Evolutionary conservation across 2,797 vertebrate genomes (phyloP), one percentile per base, ranked within the genome.

Genomic region (Cynodonichthys magdalenae): DNA sequence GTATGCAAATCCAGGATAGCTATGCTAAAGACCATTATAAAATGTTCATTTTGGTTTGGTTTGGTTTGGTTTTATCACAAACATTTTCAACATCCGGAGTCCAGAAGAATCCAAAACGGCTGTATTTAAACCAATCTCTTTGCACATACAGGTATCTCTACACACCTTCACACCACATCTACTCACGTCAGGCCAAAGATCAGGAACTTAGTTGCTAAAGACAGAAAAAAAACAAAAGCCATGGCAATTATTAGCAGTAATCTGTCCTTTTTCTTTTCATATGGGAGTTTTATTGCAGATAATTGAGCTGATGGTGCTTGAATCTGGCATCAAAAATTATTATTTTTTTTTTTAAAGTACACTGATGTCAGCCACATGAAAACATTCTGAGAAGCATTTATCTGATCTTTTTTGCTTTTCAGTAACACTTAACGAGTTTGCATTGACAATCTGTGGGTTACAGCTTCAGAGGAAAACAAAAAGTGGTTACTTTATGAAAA

Each of bases 361-460:
- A 17, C 47, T 70, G 84, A 87, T 87, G 85, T 90, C 80, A 73
- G 77, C 63, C 60, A 55, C 75, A 74, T 48, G 66, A 41, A 20
- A 67, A 71, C 41, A 45, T 83, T 69, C 48, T 47, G 51, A 77
- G 61, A 79, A 77, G 74, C 39, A 45, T 50, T 42, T 69, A 59
- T 1, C 51, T 50, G 56, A 60, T 65, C 41, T 52, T 28, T 69
- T 52, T 28, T 69, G 78, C 77, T 85, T 78, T 68, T 68, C 59
- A 10, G 12, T 64, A 45, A 67, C 53, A 77, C 15, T 69, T 82
- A 72, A 53, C 60, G 79, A 65, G 74, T 91, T 89, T 81, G 91
- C 93, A 73, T 87, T 79, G 92, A 93, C 93, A 93, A 93, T 94
- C 93, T 78, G 47, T 88, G 65, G 82, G 77, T 74, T 74, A 31